These are phyloP conservation scores for Rhizomys pruinosus DNA, from an alignment of 2,113 vertebrate species.

Conservation along the genomic window DNA sequence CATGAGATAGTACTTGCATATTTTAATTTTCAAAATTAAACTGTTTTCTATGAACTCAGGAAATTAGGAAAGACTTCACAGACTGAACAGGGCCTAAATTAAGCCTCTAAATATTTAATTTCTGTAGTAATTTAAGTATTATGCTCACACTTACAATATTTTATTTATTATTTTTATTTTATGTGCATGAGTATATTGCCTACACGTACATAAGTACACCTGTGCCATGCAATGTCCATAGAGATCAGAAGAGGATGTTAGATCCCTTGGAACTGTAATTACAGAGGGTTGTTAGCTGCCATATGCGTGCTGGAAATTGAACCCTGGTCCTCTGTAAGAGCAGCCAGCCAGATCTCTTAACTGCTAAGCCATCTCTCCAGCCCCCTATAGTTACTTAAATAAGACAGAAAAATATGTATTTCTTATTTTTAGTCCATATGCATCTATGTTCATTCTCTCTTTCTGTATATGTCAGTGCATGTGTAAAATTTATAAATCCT, in stretches of 20 bases:
- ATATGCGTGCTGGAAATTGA: neutral
- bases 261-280: too few species aligned
- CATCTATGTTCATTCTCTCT: neutral
- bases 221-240: too few species aligned
- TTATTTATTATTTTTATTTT: too few species aligned
- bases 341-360: neutral
- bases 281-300: too few species aligned
- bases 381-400: too few species aligned
- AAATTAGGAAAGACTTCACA: neutral
- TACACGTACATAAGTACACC: too few species aligned
- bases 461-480: neutral
- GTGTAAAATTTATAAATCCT: constrained; percentile 7
- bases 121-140: neutral
- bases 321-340: neutral
- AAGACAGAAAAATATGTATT: constrained; percentile 36
- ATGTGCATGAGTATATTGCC: too few species aligned
- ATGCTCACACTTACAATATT: neutral
- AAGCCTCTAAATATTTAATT: constrained; percentile 15
- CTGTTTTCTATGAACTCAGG: neutral
- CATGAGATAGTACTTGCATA: neutral
- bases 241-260: too few species aligned
- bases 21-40: constrained; percentile 20
- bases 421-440: neutral
- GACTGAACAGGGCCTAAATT: neutral
- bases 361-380: neutral